Evolutionary conservation across 2,888 invertebrate species (phyloP).

Genomic region (Dryocosmus kuriphilus): DNA sequence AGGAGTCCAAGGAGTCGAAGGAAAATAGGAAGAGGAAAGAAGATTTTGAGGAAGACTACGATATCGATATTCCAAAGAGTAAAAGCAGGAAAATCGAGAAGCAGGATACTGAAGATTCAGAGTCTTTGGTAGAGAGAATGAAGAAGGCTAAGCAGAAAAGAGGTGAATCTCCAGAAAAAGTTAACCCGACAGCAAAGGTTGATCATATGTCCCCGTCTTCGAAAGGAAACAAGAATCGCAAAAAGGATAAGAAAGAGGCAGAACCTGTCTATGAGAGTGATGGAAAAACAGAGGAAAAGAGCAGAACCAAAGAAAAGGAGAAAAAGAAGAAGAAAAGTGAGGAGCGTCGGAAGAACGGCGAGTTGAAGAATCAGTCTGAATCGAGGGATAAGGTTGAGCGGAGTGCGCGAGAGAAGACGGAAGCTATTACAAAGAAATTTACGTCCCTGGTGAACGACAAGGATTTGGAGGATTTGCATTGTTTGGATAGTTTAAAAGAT

Average conservation of each 20-base stretch:
- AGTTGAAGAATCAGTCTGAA: constrained; percentile 79
- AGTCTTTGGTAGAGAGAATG: constrained; percentile 59
- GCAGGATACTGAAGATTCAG: constrained; percentile 64
- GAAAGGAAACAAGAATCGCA: constrained; percentile 65
- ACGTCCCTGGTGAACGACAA: constrained; percentile 68
- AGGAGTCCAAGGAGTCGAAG: constrained; percentile 65
- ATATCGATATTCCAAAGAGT: constrained; percentile 66
- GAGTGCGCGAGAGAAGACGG: constrained; percentile 63
- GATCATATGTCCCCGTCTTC: constrained; percentile 64
- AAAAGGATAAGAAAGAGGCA: constrained; percentile 61
- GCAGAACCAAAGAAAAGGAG: constrained; percentile 74
- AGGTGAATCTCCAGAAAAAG: constrained; percentile 58
- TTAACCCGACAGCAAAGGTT: constrained; percentile 63
- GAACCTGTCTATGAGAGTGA: constrained; percentile 53
- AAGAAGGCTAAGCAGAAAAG: constrained; percentile 70
- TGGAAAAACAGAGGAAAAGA: constrained; percentile 73
- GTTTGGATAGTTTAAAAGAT: constrained; percentile 74
- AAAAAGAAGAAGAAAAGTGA: constrained; percentile 72
- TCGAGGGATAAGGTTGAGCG: constrained; percentile 79
- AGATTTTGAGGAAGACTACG: constrained; percentile 71
- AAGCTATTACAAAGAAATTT: constrained; percentile 70
- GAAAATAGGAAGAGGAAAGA: constrained; percentile 70
- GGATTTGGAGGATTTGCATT: constrained; percentile 75
- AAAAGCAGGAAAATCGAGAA: constrained; percentile 71
- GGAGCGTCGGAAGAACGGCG: constrained; percentile 81